Evolutionary conservation across 2,888 invertebrate species (phyloP).

Genomic region (Apamea monoglypha): DNA sequence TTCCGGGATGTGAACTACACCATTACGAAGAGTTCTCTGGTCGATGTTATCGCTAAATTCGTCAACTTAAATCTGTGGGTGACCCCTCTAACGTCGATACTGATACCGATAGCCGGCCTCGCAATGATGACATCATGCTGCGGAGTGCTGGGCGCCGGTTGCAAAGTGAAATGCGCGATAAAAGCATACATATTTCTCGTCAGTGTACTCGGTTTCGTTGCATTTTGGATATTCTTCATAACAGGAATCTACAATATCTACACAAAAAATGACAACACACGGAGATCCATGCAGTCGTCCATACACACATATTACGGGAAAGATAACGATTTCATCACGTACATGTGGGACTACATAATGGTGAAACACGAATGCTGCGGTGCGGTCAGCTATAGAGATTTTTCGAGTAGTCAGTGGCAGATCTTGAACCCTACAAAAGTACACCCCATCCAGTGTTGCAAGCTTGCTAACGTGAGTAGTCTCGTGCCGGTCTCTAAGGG

Average conservation of each 20-base stretch:
- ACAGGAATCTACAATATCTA: conserved; percentile 83
- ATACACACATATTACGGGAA: conserved; percentile 79
- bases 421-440: conserved; percentile 71
- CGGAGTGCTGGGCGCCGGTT: conserved; percentile 84
- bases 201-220: conserved; percentile 72
- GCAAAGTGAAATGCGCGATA: conserved; percentile 82
- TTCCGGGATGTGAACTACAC: conserved; percentile 85
- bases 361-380: conserved; percentile 84
- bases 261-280: conserved; percentile 76
- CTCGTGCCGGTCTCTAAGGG: conserved; percentile 75
- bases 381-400: conserved; percentile 78
- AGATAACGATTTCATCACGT: conserved; percentile 81
- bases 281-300: conserved; percentile 71
- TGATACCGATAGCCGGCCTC: conserved; percentile 77
- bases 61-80: conserved; percentile 82
- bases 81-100: conserved; percentile 79
- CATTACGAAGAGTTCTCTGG: conserved; percentile 80
- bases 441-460: conserved; percentile 83
- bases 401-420: conserved; percentile 79
- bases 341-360: conserved; percentile 83
- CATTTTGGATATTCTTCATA: conserved; percentile 83
- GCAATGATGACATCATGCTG: conserved; percentile 84
- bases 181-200: conserved; percentile 84
- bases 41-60: conserved; percentile 78
- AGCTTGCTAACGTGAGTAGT: conserved; percentile 74